Evolutionary conservation across 53 echinoderm and acorn worm species (phyloP), one percentile per base, ranked within the genome.

Genomic region (Henricia sp.): DNA sequence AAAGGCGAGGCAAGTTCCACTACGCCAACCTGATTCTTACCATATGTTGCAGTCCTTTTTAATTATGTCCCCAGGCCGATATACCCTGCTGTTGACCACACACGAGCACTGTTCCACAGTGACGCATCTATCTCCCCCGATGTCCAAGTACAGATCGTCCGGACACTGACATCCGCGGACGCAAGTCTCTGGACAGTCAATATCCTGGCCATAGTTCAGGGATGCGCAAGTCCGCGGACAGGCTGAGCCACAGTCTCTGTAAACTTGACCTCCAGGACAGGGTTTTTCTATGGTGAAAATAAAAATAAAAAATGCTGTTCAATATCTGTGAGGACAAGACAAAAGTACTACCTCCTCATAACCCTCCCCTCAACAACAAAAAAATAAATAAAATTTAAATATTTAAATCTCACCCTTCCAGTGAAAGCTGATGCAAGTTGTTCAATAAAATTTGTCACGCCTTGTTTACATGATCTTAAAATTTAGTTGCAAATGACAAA

Each of bases 101-200:
- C 84, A 84, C 20, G 84, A 70, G 55, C 84, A 84, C 35, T 56
- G 36, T 21, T 69, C 70, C 46, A 27, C 70, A 17, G 68, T 55
- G 19, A 84, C 70, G 19, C 84, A 84, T 16, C 23, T 68, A 71
- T 71, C 71, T n/a, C 42, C 77, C 19, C 71, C 84, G 4, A 57
- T 54, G 11, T 84, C 84, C n/a, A 84, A 57, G 23, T 70, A 84
- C 6, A 52, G 37, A 32, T 70, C 71, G 17, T 84, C 84, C 3
- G 84, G 84, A 35, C 84, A 84, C 16, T 84, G 84, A 39, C 84
- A 84, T 13, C 84, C 84, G 37, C 70, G 21, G 19, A 84, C 62
- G 10, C 84, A 84, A 3, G 52, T 54, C 12, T 68, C 70, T 4
- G 54, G 70, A 37, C 84, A 84, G 84, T 84, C 52, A 41, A 66